These are phyloP conservation scores for Rhorus exstirpatorius DNA, from an alignment of 2,888 invertebrate genomes.

Conservation along the genomic window DNA sequence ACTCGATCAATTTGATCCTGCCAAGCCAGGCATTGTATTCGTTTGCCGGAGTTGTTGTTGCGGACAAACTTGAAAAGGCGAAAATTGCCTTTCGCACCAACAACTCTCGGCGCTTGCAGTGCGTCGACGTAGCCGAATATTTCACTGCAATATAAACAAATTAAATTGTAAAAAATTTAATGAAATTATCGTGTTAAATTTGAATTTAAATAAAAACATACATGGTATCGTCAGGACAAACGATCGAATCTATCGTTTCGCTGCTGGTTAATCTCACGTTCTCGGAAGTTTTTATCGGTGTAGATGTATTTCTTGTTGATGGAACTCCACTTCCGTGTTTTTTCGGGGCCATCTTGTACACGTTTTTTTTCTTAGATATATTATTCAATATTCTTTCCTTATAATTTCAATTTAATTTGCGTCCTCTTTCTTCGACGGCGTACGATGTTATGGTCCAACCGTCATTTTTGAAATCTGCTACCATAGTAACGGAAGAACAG, in stretches of 20 bases:
- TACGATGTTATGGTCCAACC: slow-evolving; percentile 1
- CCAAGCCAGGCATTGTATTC: slow-evolving; percentile 38
- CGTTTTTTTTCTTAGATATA: not conserved
- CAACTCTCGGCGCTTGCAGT: slow-evolving; percentile 14
- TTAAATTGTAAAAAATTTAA: not conserved
- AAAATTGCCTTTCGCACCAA: slow-evolving; percentile 18
- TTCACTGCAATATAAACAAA: slow-evolving; percentile 27
- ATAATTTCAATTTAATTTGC: not conserved
- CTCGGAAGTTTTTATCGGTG: not conserved
- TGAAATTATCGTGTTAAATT: not conserved
- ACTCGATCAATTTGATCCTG: slow-evolving; percentile 32
- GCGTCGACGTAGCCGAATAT: slow-evolving; percentile 11
- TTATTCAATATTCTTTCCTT: not conserved
- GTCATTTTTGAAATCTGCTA: slow-evolving; percentile 4
- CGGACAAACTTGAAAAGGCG: slow-evolving; percentile 25
- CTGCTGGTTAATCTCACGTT: slow-evolving; percentile 25
- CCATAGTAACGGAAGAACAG: slow-evolving; percentile 30
- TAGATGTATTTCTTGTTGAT: not conserved
- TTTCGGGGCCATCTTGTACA: slow-evolving; percentile 3
- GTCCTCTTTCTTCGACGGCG: slow-evolving; percentile 18
- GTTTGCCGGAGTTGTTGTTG: slow-evolving; percentile 19
- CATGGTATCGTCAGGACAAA: slow-evolving; percentile 20
- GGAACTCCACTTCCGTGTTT: not conserved
- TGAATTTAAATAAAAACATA: slow-evolving; percentile 10
- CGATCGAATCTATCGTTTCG: slow-evolving; percentile 21